These are phyloP conservation scores for Isurus oxyrinchus DNA, from an alignment of 2,113 vertebrate genomes.

Conservation along the genomic window DNA sequence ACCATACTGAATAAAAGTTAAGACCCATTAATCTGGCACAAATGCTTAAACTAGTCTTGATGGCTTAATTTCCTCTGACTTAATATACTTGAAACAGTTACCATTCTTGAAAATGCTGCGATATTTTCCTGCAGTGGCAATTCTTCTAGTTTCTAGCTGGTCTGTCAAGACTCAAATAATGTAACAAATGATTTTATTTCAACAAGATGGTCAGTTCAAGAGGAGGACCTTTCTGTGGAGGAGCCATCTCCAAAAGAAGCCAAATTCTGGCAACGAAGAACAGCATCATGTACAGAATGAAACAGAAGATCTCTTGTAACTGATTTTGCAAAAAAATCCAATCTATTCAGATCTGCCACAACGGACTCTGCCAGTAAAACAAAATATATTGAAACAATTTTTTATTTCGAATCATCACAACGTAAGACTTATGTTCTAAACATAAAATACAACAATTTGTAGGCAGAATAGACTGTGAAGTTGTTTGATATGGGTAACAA, in stretches of 20 bases:
- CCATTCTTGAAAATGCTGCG: not conserved
- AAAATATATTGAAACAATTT: not conserved
- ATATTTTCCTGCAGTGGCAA: not conserved
- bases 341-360: conserved; percentile 62
- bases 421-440: not conserved
- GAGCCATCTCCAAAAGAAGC: not conserved
- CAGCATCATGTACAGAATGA: conserved; percentile 80
- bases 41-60: not conserved
- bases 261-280: conserved; percentile 62
- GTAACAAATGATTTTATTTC: not conserved
- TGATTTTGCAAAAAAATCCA: conserved; percentile 71
- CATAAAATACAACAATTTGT: not conserved
- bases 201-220: not conserved
- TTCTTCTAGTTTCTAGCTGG: not conserved
- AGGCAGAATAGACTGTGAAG: not conserved
- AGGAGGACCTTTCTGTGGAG: not conserved
- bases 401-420: too few relatives aligned
- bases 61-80: not conserved
- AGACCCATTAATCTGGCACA: not conserved
- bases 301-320: conserved; percentile 66
- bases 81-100: not conserved
- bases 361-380: conserved; percentile 64
- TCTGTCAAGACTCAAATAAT: not conserved
- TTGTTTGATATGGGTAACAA: not conserved
- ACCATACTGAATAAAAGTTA: not conserved